These are phyloP conservation scores for Phylloscopus trochiloides DNA, from an alignment of 2,113 vertebrate species.

Conservation along the genomic window DNA sequence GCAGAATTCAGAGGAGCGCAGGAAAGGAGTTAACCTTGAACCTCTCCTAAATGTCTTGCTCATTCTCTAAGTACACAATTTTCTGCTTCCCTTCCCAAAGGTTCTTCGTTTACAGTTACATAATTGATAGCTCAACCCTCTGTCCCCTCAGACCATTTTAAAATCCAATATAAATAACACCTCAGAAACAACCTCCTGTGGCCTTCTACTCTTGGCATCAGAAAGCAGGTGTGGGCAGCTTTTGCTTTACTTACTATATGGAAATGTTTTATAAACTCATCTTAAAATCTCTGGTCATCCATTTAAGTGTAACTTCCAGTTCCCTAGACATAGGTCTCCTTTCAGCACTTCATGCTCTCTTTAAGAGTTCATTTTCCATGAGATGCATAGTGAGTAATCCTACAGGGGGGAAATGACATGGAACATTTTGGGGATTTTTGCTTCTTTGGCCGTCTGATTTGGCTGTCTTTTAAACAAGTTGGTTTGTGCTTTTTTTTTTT, in stretches of 20 bases:
- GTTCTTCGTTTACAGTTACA: slow-evolving; percentile 56
- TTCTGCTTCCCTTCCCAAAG: slow-evolving; percentile 63
- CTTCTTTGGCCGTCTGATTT: background rate
- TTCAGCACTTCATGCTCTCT: background rate
- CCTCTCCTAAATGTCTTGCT: slow-evolving; percentile 42
- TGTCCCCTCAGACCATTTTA: slow-evolving; percentile 57
- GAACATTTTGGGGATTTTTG: background rate
- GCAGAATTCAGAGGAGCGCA: background rate
- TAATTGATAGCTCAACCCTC: slow-evolving; percentile 64
- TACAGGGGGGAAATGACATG: background rate
- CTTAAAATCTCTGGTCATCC: background rate
- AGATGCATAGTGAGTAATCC: background rate
- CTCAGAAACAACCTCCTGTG: slow-evolving; percentile 39
- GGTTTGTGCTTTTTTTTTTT: background rate
- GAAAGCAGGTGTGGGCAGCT: background rate
- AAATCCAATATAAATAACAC: slow-evolving; percentile 60
- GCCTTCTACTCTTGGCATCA: slow-evolving; percentile 40
- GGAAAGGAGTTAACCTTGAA: slow-evolving; percentile 58
- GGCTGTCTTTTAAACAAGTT: background rate
- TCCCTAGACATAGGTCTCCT: background rate
- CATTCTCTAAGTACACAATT: slow-evolving; percentile 32
- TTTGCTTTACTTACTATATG: background rate
- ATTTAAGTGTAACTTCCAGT: background rate
- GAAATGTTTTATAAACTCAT: slow-evolving; percentile 14
- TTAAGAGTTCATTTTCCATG: background rate